Evolutionary conservation across 2,888 invertebrate species (phyloP), one percentile per base, ranked within the genome.

Genomic region (Norana najaformis): DNA sequence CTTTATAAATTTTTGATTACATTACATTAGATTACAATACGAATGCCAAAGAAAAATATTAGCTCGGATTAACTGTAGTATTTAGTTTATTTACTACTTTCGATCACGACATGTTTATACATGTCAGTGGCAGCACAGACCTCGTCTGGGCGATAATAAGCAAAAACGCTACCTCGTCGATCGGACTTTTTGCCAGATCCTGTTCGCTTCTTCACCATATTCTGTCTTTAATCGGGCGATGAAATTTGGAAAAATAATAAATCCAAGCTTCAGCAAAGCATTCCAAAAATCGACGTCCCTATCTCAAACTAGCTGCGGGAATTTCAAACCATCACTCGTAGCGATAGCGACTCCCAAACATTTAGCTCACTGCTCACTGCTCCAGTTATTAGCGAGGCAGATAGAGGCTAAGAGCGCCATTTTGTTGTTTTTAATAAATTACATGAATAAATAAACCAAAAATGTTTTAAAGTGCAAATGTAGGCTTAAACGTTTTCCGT

Each of bases 301-400:
- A 53, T 8, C 69, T n/a, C 3, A 69, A 69, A 69, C 69, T n/a
- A 69, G 30, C 69, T 69, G 69, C 69, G 69, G 69, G n/a, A 69
- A 69, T 30, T 69, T 69, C 69, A 69, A 69, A 69, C 11, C 69
- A 69, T 69, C n/a, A 30, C 30, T 5, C n/a, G 69, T 69, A 69
- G 69, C 69, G 69, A 69, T 69, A 69, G 69, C 69, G 69, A 69
- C 69, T 69, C 69, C 30, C 69, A 69, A 69, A 69, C 69, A 69
- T 69, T 69, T 69, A 69, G n/a, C n/a, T 69, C 69, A 69, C 30
- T 69, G 69, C 69, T 69, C 69, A 30, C 1, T 4, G 30, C 30
- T 11, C 69, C 69, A 69, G 69, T 6, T n/a, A 69, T 3, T 5
- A n/a, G n/a, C n/a, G n/a, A n/a, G 30, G 8, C n/a, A 69, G 30